phyloP scores from a whole-genome alignment of 2,797 vertebrate species.

The Aulostomus chinensis region DNA sequence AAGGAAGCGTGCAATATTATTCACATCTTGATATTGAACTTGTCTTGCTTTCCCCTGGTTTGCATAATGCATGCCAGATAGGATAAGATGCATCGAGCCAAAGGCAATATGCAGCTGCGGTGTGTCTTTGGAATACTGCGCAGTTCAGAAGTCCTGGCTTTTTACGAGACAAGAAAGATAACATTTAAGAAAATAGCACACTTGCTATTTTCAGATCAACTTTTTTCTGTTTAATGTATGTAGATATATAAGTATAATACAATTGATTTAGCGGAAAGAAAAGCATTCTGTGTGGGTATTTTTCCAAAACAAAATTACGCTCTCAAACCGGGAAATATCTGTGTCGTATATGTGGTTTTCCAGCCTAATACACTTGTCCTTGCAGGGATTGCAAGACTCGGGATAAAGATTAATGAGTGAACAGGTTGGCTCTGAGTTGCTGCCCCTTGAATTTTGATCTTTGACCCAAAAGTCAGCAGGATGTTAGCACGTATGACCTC shows the following conservation, averaged over 20 bases:
- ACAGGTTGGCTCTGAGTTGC: slow-evolving; percentile 30
- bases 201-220: too few relatives aligned
- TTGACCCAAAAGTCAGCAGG: slow-evolving; percentile 59
- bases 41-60: slow-evolving; percentile 62
- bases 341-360: slow-evolving; percentile 36
- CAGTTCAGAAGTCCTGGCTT: slow-evolving; percentile 2
- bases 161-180: not conserved
- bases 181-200: not conserved
- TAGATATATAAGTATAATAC: too few relatives aligned
- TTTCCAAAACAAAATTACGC: slow-evolving; percentile 26
- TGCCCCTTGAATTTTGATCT: slow-evolving; percentile 66
- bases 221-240: too few relatives aligned
- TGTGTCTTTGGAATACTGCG: slow-evolving; percentile 13
- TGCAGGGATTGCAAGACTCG: slow-evolving; percentile 31
- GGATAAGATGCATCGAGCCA: slow-evolving; percentile 45
- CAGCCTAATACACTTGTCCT: slow-evolving; percentile 39
- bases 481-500: slow-evolving; percentile 62
- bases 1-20: slow-evolving; percentile 72
- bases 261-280: too few relatives aligned
- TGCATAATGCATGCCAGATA: slow-evolving; percentile 73
- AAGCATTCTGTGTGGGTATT: too few relatives aligned
- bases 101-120: slow-evolving; percentile 20
- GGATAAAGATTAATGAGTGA: slow-evolving; percentile 59
- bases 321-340: slow-evolving; percentile 25
- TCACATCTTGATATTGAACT: slow-evolving; percentile 73